These are phyloP conservation scores for Diprion similis DNA, from an alignment of 1,140 invertebrate species.

Conservation along the genomic window DNA sequence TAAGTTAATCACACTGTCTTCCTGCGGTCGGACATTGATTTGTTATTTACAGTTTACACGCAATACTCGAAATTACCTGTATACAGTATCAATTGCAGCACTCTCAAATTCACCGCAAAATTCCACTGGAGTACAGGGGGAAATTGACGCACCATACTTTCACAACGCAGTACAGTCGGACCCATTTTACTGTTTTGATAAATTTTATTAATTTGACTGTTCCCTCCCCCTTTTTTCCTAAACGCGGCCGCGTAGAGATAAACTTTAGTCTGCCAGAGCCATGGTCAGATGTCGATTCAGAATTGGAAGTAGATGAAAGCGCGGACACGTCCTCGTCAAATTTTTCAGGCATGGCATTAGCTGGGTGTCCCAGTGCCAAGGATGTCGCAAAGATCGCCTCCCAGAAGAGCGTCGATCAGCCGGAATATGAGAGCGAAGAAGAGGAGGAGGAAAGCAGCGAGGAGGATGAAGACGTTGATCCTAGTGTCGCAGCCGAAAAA, in stretches of 20 bases:
- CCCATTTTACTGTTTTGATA: no score
- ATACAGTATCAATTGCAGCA: no score
- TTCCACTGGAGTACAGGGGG: no score
- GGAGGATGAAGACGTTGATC: conserved; percentile 73
- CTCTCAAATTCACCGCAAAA: no score
- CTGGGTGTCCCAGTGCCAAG: conserved; percentile 59
- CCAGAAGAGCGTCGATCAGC: conserved; percentile 57
- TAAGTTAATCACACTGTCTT: conserved; percentile 24
- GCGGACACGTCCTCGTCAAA: conserved; percentile 47
- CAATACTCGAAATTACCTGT: no score
- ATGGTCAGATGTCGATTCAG: not conserved
- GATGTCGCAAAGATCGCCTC: conserved; percentile 57
- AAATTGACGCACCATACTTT: no score
- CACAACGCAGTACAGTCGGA: no score
- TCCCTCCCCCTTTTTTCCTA: not conserved
- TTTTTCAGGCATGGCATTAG: conserved; percentile 61
- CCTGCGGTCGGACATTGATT: no score
- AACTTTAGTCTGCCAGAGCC: not conserved
- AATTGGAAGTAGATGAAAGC: conserved; percentile 35
- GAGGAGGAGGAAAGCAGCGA: conserved; percentile 64
- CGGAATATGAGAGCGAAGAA: conserved; percentile 28
- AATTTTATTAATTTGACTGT: not conserved
- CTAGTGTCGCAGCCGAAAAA: conserved; percentile 59
- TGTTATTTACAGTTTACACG: no score
- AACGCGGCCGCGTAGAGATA: not conserved